These are phyloP conservation scores for Cataglyphis albicans DNA, from an alignment of 2,888 invertebrate species.

Conservation along the genomic window DNA sequence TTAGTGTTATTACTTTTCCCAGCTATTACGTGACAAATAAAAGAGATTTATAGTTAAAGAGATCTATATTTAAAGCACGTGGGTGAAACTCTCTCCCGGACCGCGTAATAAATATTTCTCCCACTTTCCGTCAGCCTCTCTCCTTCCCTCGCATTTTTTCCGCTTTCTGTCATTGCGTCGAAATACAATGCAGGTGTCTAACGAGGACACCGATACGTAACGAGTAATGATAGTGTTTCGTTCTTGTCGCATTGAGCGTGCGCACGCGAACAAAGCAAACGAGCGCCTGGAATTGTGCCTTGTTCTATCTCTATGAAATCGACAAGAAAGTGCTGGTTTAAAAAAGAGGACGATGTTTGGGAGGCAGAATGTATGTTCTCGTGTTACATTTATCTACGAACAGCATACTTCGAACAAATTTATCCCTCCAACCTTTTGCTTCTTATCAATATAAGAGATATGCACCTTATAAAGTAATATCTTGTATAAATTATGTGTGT, in stretches of 20 bases:
- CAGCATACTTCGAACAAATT: conserved; percentile 22
- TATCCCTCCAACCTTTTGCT: background rate
- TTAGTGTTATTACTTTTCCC: background rate
- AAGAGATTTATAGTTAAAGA: background rate
- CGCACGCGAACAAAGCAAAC: conserved; percentile 2
- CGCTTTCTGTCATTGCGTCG: conserved; percentile 19
- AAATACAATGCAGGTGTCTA: conserved; percentile 40
- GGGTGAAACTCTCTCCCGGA: conserved; percentile 5
- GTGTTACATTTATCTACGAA: conserved; percentile 24
- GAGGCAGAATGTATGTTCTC: background rate
- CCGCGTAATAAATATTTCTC: conserved; percentile 10
- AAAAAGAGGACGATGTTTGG: background rate
- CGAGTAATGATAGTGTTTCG: conserved; percentile 4
- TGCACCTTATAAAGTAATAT: background rate
- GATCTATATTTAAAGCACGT: background rate
- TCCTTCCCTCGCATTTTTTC: conserved; percentile 3
- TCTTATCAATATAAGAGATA: background rate
- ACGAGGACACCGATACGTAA: conserved; percentile 52
- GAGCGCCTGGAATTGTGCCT: conserved; percentile 40
- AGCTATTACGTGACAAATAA: background rate
- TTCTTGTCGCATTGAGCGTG: conserved; percentile 33
- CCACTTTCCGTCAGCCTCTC: background rate
- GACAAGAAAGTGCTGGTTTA: conserved; percentile 14
- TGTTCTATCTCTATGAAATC: conserved; percentile 31
- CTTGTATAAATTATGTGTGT: background rate